A percentile compares a stretch with the other conserved stretches of the same genome.
Evolutionary conservation across 1,140 invertebrate genomes (phyloP).

Genomic region (Drosophila aff.): DNA sequence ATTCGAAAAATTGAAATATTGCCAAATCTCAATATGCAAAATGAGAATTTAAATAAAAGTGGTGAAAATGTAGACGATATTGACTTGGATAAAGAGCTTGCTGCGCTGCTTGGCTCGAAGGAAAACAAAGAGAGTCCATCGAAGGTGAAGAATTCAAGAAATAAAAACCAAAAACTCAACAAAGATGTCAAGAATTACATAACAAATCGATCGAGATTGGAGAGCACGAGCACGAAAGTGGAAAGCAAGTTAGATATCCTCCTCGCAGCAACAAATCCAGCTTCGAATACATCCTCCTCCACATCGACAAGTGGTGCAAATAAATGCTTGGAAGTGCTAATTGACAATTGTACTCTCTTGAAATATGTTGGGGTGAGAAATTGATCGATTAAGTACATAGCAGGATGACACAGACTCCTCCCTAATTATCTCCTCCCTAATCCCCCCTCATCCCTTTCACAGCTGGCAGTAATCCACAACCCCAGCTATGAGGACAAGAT

Average conservation of each 20-base stretch:
- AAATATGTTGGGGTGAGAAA: conserved; percentile 55
- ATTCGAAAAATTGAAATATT: conserved; percentile 42
- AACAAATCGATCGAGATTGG: not conserved
- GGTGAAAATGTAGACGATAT: not conserved
- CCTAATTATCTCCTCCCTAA: not conserved
- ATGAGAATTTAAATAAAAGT: not conserved
- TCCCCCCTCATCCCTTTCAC: conserved; percentile 20
- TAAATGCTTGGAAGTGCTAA: not conserved
- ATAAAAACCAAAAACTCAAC: not conserved
- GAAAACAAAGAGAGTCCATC: not conserved
- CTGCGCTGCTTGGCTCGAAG: not conserved
- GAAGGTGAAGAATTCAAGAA: not conserved
- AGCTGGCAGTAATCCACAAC: conserved; percentile 55
- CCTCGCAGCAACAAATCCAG: not conserved
- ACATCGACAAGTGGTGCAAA: not conserved
- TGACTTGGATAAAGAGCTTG: not conserved
- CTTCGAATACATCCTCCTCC: not conserved
- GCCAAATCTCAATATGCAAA: conserved; percentile 6
- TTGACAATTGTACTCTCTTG: conserved; percentile 21
- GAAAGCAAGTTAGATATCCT: not conserved
- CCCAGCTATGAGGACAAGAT: conserved; percentile 38
- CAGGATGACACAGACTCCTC: not conserved
- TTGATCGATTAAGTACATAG: not conserved
- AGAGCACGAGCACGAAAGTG: not conserved
- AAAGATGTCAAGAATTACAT: not conserved